Conservation (phyloP, 2,113 vertebrate species). For the Bubo scandiacus region DNA sequence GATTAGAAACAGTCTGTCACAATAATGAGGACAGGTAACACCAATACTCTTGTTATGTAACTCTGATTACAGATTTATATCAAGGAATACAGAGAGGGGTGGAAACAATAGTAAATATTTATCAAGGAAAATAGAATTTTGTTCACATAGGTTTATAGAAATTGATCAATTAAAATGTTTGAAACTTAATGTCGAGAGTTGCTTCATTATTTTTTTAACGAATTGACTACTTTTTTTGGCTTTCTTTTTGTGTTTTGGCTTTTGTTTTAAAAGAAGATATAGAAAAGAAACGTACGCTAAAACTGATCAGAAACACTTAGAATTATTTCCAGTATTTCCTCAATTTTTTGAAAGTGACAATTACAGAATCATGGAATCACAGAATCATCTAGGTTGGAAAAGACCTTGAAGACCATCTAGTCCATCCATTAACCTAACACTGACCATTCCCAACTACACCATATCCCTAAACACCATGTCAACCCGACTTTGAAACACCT, state of each 20-base stretch:
- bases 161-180: neutral
- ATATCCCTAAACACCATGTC: too few relatives aligned
- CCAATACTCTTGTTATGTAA: neutral
- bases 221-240: neutral
- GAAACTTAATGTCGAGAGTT: neutral
- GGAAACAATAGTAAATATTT: neutral
- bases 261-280: neutral
- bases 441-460: too few relatives aligned
- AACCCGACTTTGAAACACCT: too few relatives aligned
- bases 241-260: neutral
- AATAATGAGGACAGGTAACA: neutral
- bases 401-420: too few relatives aligned
- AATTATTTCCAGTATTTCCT: neutral
- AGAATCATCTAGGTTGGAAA: too few relatives aligned
- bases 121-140: neutral
- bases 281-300: neutral
- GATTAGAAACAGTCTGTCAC: neutral
- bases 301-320: neutral
- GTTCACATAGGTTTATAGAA: neutral
- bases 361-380: too few relatives aligned
- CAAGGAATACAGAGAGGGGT: neutral
- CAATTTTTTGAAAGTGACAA: neutral
- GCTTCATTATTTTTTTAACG: neutral
- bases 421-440: too few relatives aligned
- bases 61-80: neutral